Conservation (phyloP, 2,888 invertebrate genomes). For the Spodoptera exigua region DNA sequence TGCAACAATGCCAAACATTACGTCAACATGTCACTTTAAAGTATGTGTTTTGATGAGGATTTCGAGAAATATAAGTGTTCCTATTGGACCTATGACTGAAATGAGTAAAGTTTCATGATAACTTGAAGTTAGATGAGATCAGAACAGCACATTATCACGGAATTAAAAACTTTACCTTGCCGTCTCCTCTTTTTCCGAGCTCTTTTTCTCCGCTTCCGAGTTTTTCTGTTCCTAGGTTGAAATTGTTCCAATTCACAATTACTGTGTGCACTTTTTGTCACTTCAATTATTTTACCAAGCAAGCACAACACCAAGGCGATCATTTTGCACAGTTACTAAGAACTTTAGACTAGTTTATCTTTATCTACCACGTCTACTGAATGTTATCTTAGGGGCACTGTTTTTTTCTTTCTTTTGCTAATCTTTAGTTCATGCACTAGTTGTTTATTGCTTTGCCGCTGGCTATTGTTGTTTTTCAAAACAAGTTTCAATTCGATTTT, state of each 20-base stretch:
- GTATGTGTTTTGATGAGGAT: no score
- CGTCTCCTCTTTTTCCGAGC: slow-evolving; percentile 59
- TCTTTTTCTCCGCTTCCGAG: slow-evolving; percentile 51
- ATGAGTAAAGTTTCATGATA: slow-evolving; percentile 11
- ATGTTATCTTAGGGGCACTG: slow-evolving; percentile 57
- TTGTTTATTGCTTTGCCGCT: slow-evolving; percentile 53
- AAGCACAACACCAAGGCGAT: slow-evolving; percentile 79
- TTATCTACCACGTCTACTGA: slow-evolving; percentile 39
- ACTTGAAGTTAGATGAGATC: slow-evolving; percentile 6
- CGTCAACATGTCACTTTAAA: no score
- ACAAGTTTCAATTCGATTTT: slow-evolving; percentile 53
- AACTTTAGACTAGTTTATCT: slow-evolving; percentile 51
- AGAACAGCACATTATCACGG: slow-evolving; percentile 3
- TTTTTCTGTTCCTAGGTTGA: slow-evolving; percentile 29
- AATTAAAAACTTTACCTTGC: slow-evolving; percentile 57
- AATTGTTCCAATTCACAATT: slow-evolving; percentile 42
- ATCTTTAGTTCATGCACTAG: slow-evolving; percentile 64
- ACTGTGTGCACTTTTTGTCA: slow-evolving; percentile 63
- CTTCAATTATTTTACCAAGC: slow-evolving; percentile 74
- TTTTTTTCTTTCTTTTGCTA: slow-evolving; percentile 72
- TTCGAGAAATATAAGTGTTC: no score
- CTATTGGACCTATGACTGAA: slow-evolving; percentile 1
- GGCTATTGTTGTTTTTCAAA: slow-evolving; percentile 44
- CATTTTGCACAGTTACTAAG: slow-evolving; percentile 67
- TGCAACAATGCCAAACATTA: no score